A percentile compares a stretch with the other conserved stretches of the same genome.
Evolutionary conservation across 2,113 vertebrate genomes (phyloP).

Genomic region (Neotoma lepida): DNA sequence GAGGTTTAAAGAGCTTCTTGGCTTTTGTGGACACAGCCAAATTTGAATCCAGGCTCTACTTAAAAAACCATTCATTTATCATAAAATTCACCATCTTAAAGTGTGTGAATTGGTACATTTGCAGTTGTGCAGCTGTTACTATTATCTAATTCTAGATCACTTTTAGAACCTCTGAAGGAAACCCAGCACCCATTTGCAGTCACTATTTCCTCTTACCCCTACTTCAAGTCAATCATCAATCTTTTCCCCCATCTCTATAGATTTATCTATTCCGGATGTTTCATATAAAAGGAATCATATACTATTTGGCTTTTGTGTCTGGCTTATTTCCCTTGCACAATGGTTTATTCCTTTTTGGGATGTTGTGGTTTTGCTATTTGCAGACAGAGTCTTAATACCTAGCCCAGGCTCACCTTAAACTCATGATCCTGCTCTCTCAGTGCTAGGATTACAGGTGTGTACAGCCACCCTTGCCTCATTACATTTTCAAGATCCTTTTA

Average conservation of each 20-base stretch:
- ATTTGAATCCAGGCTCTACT: conserved; percentile 5
- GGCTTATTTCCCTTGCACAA: background rate
- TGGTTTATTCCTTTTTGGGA: background rate
- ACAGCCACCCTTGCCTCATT: background rate
- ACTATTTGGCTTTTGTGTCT: conserved; percentile 9
- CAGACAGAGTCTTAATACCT: background rate
- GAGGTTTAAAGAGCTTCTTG: background rate
- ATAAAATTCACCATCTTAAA: conserved; percentile 35
- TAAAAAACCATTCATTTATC: background rate
- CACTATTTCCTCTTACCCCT: background rate
- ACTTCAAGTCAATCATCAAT: background rate
- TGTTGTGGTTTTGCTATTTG: background rate
- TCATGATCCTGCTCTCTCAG: background rate
- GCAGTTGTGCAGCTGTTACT: background rate
- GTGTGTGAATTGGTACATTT: background rate
- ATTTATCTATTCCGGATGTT: background rate
- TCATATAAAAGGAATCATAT: background rate
- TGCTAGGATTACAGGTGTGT: background rate
- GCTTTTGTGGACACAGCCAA: conserved; percentile 1
- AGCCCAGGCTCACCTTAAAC: background rate
- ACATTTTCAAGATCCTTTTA: background rate
- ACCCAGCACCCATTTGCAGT: background rate
- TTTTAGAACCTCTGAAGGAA: background rate
- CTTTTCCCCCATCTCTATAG: background rate
- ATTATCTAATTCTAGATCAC: background rate